These are phyloP conservation scores for Mastomys coucha DNA, from an alignment of 2,113 vertebrate genomes.

Conservation along the genomic window DNA sequence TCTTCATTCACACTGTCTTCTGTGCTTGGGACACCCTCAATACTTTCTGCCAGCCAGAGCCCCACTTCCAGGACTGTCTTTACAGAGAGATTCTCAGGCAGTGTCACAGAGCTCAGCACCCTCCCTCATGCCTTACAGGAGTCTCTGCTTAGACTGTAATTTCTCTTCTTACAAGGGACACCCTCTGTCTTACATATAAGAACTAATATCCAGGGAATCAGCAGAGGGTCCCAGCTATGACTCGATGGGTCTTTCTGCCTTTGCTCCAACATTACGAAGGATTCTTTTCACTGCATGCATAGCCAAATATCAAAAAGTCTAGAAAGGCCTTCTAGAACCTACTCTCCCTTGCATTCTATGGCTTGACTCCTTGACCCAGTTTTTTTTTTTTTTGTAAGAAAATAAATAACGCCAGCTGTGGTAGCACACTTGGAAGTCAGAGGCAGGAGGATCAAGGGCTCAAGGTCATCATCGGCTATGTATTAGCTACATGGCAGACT, in stretches of 20 bases:
- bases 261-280: neutral
- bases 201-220: neutral
- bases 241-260: neutral
- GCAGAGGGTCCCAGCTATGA: too few relatives aligned
- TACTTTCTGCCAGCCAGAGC: neutral
- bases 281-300: neutral
- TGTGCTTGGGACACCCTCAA: neutral
- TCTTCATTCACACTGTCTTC: neutral
- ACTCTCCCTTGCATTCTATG: neutral
- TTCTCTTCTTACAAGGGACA: neutral
- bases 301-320: neutral
- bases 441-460: neutral
- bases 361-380: neutral
- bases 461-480: neutral
- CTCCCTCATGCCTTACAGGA: neutral
- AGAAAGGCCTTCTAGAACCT: neutral
- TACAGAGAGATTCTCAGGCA: neutral
- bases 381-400: constrained; percentile 27
- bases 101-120: neutral
- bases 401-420: neutral
- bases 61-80: neutral
- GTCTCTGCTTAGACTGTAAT: neutral
- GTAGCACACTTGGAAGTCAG: neutral
- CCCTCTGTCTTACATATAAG: neutral
- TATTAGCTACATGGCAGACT: too few relatives aligned